phyloP scores from a whole-genome alignment of 2,888 invertebrate genomes.

The Aproaerema taeniolella region DNA sequence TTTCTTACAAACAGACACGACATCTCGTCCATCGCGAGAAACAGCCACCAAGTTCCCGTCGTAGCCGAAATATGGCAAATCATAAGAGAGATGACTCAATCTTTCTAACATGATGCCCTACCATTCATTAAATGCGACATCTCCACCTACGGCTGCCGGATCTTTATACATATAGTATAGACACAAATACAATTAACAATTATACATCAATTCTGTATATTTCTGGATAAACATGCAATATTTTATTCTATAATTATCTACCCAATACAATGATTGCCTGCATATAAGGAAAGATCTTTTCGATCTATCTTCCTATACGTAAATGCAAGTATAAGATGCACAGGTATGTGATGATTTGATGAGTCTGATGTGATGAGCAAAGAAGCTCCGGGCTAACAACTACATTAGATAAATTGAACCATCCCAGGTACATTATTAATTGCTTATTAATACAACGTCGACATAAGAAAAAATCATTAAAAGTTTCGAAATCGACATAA shows the following conservation, averaged over 20 bases:
- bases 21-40: conserved; percentile 55
- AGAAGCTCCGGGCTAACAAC: conserved; percentile 4
- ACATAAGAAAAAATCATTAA: conserved; percentile 34
- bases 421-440: conserved; percentile 33
- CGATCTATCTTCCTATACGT: conserved; percentile 2
- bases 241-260: no score
- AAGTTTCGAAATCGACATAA: conserved; percentile 43
- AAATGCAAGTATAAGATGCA: conserved; percentile 9
- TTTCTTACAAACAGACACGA: conserved; percentile 61
- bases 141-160: conserved; percentile 6
- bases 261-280: neutral
- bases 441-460: conserved; percentile 30
- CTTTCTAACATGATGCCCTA: conserved; percentile 24
- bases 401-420: conserved; percentile 41
- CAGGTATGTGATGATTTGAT: no score
- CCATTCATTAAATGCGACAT: conserved; percentile 5
- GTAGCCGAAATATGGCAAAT: conserved; percentile 54
- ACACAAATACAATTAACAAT: no score
- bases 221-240: neutral
- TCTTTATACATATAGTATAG: no score
- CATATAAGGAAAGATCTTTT: neutral
- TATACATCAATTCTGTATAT: conserved; percentile 4
- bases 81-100: conserved; percentile 53
- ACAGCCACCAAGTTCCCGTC: conserved; percentile 59
- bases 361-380: no score